Conservation (phyloP, 2,888 invertebrate genomes). For the Rhagium mordax region DNA sequence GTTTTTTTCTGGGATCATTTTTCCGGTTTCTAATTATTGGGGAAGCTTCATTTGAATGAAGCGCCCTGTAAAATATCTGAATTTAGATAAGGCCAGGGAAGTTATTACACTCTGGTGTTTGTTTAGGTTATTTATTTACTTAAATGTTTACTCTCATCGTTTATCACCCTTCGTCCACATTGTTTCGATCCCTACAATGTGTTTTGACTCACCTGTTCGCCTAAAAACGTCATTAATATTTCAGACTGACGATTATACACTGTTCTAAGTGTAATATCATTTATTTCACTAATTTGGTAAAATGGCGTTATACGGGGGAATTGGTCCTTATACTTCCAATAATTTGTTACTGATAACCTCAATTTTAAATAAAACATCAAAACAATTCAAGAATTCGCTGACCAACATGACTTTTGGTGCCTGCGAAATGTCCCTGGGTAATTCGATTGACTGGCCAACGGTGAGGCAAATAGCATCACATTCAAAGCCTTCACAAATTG, state of each 20-base stretch:
- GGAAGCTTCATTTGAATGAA: too few relatives aligned
- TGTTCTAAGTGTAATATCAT: neutral
- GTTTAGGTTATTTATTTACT: slow-evolving; percentile 32
- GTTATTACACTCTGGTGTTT: slow-evolving; percentile 22
- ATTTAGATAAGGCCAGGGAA: neutral
- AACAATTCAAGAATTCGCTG: too few relatives aligned
- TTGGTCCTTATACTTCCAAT: neutral
- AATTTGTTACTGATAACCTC: too few relatives aligned
- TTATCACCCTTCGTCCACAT: slow-evolving; percentile 26
- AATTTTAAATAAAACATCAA: too few relatives aligned
- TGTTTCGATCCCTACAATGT: slow-evolving; percentile 12
- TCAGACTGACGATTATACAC: neutral
- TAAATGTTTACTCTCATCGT: slow-evolving; percentile 31
- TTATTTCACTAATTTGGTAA: slow-evolving; percentile 7
- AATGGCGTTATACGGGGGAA: neutral
- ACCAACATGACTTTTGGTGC: too few relatives aligned
- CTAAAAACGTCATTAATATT: slow-evolving; percentile 27
- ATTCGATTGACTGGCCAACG: too few relatives aligned
- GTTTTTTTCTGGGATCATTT: too few relatives aligned
- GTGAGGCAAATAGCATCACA: too few relatives aligned
- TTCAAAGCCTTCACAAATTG: too few relatives aligned
- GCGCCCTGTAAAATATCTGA: too few relatives aligned
- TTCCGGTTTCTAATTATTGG: too few relatives aligned
- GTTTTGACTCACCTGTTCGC: slow-evolving; percentile 13
- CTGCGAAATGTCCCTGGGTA: too few relatives aligned